Evolutionary conservation across 92 coral and sea anemone species (phyloP).

Genomic region (Paramuricea clavata): DNA sequence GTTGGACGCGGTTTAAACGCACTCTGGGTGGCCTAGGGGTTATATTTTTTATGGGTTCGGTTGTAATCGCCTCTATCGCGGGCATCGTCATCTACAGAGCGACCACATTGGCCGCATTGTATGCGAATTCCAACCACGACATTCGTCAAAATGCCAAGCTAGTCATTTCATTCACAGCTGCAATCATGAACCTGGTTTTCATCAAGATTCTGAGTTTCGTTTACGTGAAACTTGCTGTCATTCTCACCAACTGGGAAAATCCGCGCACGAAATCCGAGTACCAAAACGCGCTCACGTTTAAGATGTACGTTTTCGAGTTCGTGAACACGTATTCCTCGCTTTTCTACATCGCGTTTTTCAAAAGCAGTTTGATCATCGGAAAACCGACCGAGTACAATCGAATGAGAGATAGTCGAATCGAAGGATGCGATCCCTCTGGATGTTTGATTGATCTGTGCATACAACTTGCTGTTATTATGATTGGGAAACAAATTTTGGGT

Average conservation of each 20-base stretch:
- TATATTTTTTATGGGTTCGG: constrained; percentile 50
- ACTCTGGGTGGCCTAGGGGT: constrained; percentile 50
- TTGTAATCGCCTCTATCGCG: constrained; percentile 56
- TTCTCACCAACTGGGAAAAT: constrained; percentile 71
- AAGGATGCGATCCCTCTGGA: constrained; percentile 76
- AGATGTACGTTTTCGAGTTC: constrained; percentile 73
- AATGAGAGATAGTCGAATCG: constrained; percentile 32
- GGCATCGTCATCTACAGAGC: constrained; percentile 68
- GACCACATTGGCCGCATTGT: constrained; percentile 47
- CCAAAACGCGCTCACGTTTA: constrained; percentile 67
- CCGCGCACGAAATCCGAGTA: constrained; percentile 68
- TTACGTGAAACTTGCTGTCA: constrained; percentile 55
- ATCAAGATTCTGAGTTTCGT: constrained; percentile 52
- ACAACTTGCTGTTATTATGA: constrained; percentile 64
- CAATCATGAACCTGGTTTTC: constrained; percentile 56
- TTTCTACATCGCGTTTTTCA: constrained; percentile 73
- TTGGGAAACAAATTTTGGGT: constrained; percentile 63
- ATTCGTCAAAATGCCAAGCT: constrained; percentile 53
- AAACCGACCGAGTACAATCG: constrained; percentile 59
- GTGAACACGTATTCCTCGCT: constrained; percentile 71
- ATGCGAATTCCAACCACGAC: constrained; percentile 17
- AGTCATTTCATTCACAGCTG: constrained; percentile 57
- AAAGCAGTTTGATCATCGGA: constrained; percentile 57
- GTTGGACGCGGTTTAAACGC: constrained; percentile 38
- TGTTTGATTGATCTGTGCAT: constrained; percentile 67